phyloP scores from a whole-genome alignment of 2,888 invertebrate species.

The Acanthosepion lycidas region DNA sequence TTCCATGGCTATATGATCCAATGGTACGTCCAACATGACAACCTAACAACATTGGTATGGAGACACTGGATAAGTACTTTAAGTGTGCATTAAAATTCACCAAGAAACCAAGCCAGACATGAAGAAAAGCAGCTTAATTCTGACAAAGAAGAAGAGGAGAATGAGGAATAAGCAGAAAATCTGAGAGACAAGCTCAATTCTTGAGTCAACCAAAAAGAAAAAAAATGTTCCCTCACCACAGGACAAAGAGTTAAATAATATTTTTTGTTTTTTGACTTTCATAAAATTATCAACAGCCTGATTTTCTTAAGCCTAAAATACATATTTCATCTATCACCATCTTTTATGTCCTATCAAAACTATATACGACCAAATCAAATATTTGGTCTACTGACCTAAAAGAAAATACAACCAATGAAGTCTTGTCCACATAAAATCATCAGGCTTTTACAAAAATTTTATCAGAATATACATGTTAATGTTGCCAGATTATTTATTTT shows the following conservation, averaged over 20 bases:
- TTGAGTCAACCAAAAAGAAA: background rate
- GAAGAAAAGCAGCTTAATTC: conserved; percentile 15
- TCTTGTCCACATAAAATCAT: background rate
- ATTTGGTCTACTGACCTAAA: background rate
- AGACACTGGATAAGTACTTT: conserved; percentile 1
- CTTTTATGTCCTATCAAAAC: background rate
- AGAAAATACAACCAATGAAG: background rate
- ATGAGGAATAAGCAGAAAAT: background rate
- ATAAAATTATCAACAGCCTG: background rate
- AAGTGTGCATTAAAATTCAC: conserved; percentile 6
- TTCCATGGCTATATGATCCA: background rate
- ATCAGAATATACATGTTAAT: background rate
- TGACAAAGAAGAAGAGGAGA: background rate
- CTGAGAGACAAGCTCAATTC: background rate
- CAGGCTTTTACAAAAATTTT: background rate
- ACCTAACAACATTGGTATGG: background rate
- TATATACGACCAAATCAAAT: background rate
- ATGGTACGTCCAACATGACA: background rate
- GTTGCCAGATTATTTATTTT: no score
- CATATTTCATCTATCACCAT: background rate
- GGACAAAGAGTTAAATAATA: background rate
- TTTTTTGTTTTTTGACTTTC: background rate
- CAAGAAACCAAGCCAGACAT: background rate
- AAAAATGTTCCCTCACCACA: background rate
- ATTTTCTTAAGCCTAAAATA: background rate